These are phyloP conservation scores for Strigamia transsilvanica DNA, from an alignment of 2,888 invertebrate genomes.

Conservation along the genomic window DNA sequence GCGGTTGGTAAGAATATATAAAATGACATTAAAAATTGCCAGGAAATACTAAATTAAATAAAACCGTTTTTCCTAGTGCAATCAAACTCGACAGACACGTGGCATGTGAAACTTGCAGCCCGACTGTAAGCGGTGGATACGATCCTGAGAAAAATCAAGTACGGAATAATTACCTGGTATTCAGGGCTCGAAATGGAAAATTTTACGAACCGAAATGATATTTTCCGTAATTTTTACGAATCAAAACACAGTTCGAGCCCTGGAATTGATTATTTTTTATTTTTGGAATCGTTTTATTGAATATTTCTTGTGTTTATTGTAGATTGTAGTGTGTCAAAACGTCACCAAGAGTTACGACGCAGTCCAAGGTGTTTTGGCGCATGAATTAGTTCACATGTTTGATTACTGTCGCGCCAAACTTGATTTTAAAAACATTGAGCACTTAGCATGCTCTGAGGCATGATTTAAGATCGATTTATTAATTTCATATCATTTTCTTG, in stretches of 20 bases:
- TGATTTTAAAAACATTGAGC: constrained; percentile 88
- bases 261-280: not conserved
- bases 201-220: no score
- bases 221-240: no score
- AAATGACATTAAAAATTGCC: no score
- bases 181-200: no score
- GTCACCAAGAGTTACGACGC: constrained; percentile 74
- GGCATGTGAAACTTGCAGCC: constrained; percentile 88
- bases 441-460: constrained; percentile 90
- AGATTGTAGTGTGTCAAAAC: constrained; percentile 93
- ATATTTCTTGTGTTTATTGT: constrained; percentile 59
- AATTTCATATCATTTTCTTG: not conserved
- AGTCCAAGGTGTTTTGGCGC: constrained; percentile 82
- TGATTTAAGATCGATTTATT: not conserved
- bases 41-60: no score
- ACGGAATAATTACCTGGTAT: no score
- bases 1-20: constrained; percentile 74
- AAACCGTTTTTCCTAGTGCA: constrained; percentile 69
- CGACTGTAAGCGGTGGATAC: constrained; percentile 87
- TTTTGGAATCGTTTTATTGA: not conserved
- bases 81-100: constrained; percentile 87
- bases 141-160: constrained; percentile 84
- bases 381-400: constrained; percentile 97
- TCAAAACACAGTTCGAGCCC: no score
- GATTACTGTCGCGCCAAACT: constrained; percentile 89